A percentile compares a stretch with the other conserved stretches of the same genome.
Evolutionary conservation across 2,888 invertebrate species (phyloP).

Genomic region (Drosophila kuntzei): DNA sequence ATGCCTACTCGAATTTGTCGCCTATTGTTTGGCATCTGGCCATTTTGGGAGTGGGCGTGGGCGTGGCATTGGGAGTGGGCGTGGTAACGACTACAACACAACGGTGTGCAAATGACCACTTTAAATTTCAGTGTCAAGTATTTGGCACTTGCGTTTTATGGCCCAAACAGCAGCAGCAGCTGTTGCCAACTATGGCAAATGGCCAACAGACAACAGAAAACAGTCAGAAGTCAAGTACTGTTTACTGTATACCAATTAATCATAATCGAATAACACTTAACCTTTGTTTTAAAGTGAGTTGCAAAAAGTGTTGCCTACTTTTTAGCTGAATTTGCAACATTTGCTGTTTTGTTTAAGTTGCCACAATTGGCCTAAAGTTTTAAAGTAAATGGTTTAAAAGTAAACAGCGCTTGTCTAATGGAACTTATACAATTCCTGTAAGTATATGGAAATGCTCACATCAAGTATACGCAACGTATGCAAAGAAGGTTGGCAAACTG

Average conservation of each 20-base stretch:
- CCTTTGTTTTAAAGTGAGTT: slow-evolving; percentile 10
- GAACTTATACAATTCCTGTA: neutral
- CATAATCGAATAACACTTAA: slow-evolving; percentile 67
- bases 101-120: slow-evolving; percentile 72
- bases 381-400: slow-evolving; percentile 17
- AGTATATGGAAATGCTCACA: slow-evolving; percentile 10
- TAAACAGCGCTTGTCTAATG: slow-evolving; percentile 4
- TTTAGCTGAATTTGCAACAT: slow-evolving; percentile 15
- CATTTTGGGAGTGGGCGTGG: slow-evolving; percentile 46
- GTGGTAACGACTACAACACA: slow-evolving; percentile 21
- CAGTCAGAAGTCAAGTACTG: slow-evolving; percentile 10
- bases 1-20: neutral
- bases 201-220: slow-evolving; percentile 41
- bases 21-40: slow-evolving; percentile 44
- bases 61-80: slow-evolving; percentile 27
- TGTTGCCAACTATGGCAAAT: slow-evolving; percentile 46
- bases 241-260: slow-evolving; percentile 55
- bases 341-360: slow-evolving; percentile 2
- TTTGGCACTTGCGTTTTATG: slow-evolving; percentile 66
- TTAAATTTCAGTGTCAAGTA: slow-evolving; percentile 72
- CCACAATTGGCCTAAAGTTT: slow-evolving; percentile 22
- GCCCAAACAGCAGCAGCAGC: slow-evolving; percentile 30
- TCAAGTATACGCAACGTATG: slow-evolving; percentile 48
- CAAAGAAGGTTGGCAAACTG: slow-evolving; percentile 16
- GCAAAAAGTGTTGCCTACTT: slow-evolving; percentile 58